Evolutionary conservation across 1,140 invertebrate genomes (phyloP).

Genomic region (Scaptomyza graminum): DNA sequence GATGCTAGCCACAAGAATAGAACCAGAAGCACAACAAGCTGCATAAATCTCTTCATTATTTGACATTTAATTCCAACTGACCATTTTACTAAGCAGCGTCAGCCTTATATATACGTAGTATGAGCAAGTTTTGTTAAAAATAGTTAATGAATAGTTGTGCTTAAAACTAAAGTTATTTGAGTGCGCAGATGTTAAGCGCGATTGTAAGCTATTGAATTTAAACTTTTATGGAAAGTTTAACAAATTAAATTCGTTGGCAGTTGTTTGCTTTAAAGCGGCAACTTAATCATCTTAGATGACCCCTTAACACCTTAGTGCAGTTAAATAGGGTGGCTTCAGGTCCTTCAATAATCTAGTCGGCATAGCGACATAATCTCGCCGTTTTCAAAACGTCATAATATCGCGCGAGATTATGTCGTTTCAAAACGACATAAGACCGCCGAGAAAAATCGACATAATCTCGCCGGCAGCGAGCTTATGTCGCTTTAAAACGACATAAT

Average conservation of each 20-base stretch:
- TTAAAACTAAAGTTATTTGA: not conserved
- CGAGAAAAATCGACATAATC: too few species aligned
- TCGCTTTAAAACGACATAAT: too few species aligned
- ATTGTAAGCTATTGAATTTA: not conserved
- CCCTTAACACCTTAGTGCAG: too few species aligned
- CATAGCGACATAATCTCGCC: too few species aligned
- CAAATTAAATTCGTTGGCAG: not conserved
- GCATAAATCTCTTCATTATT: not conserved
- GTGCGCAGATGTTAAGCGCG: not conserved
- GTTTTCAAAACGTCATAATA: too few species aligned
- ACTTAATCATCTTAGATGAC: too few species aligned
- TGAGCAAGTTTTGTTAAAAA: not conserved
- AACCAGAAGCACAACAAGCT: not conserved
- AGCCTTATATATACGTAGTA: conserved; percentile 20
- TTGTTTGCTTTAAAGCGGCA: not conserved
- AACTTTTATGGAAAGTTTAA: not conserved
- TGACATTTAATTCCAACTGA: not conserved
- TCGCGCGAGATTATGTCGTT: too few species aligned
- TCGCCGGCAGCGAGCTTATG: too few species aligned
- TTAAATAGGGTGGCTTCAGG: too few species aligned
- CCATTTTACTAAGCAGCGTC: not conserved
- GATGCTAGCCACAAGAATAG: not conserved
- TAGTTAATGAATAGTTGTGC: conserved; percentile 14
- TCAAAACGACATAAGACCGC: too few species aligned
- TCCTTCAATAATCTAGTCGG: too few species aligned